A percentile compares a stretch with the other conserved stretches of the same genome.
Evolutionary conservation across 2,113 vertebrate species (phyloP).

Genomic region (Ardeotis arabs): DNA sequence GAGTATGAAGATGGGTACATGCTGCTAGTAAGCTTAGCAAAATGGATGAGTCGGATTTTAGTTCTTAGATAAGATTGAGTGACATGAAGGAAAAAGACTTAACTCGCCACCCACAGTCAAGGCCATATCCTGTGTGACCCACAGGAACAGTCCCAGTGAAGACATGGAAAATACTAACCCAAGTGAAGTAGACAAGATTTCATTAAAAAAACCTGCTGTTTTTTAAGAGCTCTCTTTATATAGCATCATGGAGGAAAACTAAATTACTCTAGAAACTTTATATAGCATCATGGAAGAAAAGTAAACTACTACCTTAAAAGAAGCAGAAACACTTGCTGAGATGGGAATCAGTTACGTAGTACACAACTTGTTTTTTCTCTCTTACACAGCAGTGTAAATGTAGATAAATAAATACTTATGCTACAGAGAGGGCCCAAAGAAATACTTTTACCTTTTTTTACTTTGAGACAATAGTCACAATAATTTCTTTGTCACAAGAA

Average conservation of each 20-base stretch:
- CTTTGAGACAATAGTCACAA: not conserved
- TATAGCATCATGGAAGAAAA: not conserved
- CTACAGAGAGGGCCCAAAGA: not conserved
- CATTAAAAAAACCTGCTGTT: not conserved
- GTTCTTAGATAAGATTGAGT: slow-evolving; percentile 34
- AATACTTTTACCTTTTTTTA: not conserved
- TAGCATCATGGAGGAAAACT: not conserved
- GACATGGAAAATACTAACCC: not conserved
- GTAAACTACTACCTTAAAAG: not conserved
- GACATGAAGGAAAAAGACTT: slow-evolving; percentile 50
- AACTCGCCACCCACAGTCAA: not conserved
- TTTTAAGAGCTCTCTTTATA: not conserved
- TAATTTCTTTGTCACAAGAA: no score
- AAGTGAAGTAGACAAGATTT: not conserved
- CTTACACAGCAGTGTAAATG: not conserved
- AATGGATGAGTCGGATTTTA: slow-evolving; percentile 24
- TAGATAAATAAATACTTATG: not conserved
- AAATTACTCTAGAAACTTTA: not conserved
- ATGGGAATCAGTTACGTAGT: not conserved
- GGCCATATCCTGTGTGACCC: slow-evolving; percentile 4
- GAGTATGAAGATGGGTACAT: not conserved
- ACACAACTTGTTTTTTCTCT: not conserved
- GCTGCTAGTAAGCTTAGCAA: slow-evolving; percentile 17
- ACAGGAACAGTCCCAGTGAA: not conserved
- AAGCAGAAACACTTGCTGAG: not conserved